Evolutionary conservation across 1,140 invertebrate genomes (phyloP).

Genomic region (Euura saliciscinereae): DNA sequence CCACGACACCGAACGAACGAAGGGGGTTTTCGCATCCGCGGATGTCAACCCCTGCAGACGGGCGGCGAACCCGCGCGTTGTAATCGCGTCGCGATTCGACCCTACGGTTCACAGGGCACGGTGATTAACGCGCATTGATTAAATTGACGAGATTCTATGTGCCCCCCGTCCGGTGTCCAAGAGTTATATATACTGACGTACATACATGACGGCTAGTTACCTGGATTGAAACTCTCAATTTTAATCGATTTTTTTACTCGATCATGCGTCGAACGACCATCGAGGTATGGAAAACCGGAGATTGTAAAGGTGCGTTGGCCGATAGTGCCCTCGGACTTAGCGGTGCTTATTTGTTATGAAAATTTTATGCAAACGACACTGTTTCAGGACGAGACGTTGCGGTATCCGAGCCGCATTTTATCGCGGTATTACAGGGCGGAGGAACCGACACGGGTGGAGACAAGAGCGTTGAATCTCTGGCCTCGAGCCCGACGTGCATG

Average conservation of each 20-base stretch:
- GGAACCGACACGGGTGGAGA: neutral
- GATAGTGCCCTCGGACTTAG: neutral
- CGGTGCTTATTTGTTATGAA: constrained; percentile 23
- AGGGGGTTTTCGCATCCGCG: constrained; percentile 24
- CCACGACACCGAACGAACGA: neutral
- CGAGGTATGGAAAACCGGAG: too few relatives aligned
- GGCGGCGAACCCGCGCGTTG: neutral
- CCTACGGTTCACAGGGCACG: constrained; percentile 4
- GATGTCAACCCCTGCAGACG: constrained; percentile 3
- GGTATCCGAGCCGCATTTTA: constrained; percentile 42
- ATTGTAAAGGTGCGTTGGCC: neutral
- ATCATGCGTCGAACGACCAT: too few relatives aligned
- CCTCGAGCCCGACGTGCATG: neutral
- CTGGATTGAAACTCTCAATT: neutral
- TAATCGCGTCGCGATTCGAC: constrained; percentile 2
- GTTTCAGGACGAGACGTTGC: constrained; percentile 6
- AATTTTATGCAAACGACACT: constrained; percentile 36
- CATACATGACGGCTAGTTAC: neutral
- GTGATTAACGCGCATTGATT: neutral
- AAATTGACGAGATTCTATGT: neutral
- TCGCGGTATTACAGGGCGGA: constrained; percentile 35
- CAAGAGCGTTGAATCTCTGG: neutral
- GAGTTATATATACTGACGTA: too few relatives aligned
- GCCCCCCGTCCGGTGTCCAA: too few relatives aligned
- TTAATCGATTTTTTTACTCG: too few relatives aligned